These are phyloP conservation scores for Pygmarrhopalites habei DNA, from an alignment of 1,140 invertebrate species.

Conservation along the genomic window DNA sequence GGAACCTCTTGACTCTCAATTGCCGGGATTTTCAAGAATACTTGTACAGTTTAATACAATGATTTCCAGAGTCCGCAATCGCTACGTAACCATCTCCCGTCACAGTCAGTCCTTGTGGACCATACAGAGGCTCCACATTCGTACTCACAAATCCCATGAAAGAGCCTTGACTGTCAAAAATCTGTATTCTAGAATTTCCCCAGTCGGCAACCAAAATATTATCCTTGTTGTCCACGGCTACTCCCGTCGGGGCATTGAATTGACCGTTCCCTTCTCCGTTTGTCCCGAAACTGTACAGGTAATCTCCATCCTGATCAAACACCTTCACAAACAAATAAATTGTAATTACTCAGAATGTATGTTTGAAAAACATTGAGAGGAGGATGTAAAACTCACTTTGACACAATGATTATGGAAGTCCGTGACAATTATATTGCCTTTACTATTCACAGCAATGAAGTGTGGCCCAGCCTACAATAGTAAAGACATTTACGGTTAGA, in stretches of 20 bases:
- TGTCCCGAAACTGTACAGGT: conserved; percentile 51
- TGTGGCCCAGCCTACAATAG: no score
- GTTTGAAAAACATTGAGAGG: neutral
- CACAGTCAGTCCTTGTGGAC: conserved; percentile 52
- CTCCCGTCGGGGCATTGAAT: conserved; percentile 55
- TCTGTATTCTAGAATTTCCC: conserved; percentile 55
- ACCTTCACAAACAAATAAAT: conserved; percentile 41
- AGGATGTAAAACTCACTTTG: conserved; percentile 44
- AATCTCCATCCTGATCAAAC: conserved; percentile 50
- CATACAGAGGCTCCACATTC: conserved; percentile 51
- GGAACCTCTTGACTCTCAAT: no score
- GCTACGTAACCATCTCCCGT: conserved; percentile 49
- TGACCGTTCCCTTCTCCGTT: conserved; percentile 53
- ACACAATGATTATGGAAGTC: conserved; percentile 57
- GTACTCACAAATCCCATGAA: conserved; percentile 53
- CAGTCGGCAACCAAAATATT: conserved; percentile 55
- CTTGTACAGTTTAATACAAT: conserved; percentile 49
- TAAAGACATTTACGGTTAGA: no score
- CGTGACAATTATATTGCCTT: conserved; percentile 50
- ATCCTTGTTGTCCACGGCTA: conserved; percentile 50
- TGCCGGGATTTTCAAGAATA: conserved; percentile 16
- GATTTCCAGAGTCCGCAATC: conserved; percentile 56
- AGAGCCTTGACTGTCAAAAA: conserved; percentile 52
- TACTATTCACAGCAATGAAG: conserved; percentile 51
- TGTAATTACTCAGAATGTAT: conserved; percentile 38